Evolutionary conservation across 2,888 invertebrate species (phyloP).

Genomic region (Cryptocheilus praepositus): DNA sequence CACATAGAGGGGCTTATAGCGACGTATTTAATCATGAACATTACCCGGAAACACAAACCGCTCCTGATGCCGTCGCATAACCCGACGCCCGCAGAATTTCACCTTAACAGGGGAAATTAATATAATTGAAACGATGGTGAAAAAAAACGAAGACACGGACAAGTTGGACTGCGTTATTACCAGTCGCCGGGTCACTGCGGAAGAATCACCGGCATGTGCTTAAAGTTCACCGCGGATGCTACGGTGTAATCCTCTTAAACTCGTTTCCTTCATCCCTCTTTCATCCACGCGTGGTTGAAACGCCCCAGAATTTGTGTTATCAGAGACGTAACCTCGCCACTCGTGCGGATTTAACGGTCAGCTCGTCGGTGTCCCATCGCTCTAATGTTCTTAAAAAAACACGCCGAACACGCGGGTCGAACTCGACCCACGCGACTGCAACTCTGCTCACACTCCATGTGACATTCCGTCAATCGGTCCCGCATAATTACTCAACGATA

Average conservation of each 20-base stretch:
- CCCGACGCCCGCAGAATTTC: slow-evolving; percentile 9
- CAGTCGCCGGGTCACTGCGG: slow-evolving; percentile 15
- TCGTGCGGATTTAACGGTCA: slow-evolving; percentile 27
- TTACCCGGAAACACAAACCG: too few relatives aligned
- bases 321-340: slow-evolving; percentile 31
- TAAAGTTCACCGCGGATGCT: slow-evolving; percentile 30
- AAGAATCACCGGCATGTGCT: slow-evolving; percentile 28
- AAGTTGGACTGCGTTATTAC: slow-evolving; percentile 21
- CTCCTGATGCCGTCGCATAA: too few relatives aligned
- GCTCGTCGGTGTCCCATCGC: slow-evolving; percentile 1
- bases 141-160: slow-evolving; percentile 19
- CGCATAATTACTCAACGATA: too few relatives aligned
- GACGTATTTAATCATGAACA: too few relatives aligned
- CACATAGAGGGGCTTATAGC: too few relatives aligned
- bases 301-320: slow-evolving; percentile 50
- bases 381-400: neutral
- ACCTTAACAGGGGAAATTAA: neutral
- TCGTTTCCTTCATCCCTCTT: slow-evolving; percentile 30
- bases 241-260: slow-evolving; percentile 52
- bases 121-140: slow-evolving; percentile 22
- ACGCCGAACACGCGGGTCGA: too few relatives aligned
- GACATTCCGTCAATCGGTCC: too few relatives aligned
- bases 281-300: slow-evolving; percentile 27
- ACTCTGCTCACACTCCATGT: too few relatives aligned
- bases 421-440: too few relatives aligned